A percentile compares a stretch with the other conserved stretches of the same genome.
These are phyloP conservation scores for Setophaga coronata DNA, from an alignment of 2,113 vertebrate genomes.

Conservation along the genomic window DNA sequence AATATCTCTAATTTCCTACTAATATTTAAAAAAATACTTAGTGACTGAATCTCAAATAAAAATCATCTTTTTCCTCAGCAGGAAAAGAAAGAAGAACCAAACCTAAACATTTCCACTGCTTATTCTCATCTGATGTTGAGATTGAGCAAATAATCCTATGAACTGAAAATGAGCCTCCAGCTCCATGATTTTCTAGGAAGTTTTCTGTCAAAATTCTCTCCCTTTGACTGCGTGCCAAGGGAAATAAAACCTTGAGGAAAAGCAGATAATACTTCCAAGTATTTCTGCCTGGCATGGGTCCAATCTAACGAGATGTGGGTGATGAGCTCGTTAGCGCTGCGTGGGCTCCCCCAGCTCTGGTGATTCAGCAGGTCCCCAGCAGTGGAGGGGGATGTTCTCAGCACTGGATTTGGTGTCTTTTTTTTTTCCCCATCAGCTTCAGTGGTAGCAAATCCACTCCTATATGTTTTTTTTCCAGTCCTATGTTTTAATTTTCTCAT, in stretches of 20 bases:
- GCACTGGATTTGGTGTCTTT: neutral
- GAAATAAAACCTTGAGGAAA: neutral
- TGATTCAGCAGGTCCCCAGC: neutral
- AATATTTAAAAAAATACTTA: neutral
- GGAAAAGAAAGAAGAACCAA: neutral
- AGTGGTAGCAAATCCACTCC: neutral
- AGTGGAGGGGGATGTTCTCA: neutral
- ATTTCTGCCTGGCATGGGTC: neutral
- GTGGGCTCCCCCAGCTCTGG: neutral
- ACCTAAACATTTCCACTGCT: neutral
- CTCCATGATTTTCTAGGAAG: neutral
- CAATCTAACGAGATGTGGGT: neutral
- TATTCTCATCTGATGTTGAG: neutral
- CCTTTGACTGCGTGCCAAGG: neutral
- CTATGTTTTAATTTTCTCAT: neutral
- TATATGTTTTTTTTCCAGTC: rapidly evolving
- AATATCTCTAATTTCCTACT: neutral
- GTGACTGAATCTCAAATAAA: neutral
- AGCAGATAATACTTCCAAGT: neutral
- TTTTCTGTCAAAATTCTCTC: neutral
- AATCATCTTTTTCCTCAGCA: neutral
- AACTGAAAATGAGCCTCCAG: neutral
- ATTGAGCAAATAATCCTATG: neutral
- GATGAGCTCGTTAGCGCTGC: neutral
- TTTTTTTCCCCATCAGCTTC: neutral